Evolutionary conservation across 2,797 vertebrate genomes (phyloP).

Genomic region (Ptychadena robeensis): DNA sequence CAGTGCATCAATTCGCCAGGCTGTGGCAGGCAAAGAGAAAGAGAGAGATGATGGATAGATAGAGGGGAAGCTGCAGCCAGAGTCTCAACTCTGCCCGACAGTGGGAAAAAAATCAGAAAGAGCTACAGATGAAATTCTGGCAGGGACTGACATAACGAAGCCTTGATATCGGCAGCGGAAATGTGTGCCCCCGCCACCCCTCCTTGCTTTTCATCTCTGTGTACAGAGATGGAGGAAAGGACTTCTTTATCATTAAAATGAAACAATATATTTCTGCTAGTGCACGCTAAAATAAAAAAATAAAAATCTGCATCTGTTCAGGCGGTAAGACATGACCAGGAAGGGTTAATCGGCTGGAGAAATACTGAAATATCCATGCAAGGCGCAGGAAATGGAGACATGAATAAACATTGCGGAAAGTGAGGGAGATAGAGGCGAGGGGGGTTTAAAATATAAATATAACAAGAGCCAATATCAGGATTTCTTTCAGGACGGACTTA

Average conservation of each 20-base stretch:
- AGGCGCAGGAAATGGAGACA: constrained; percentile 2
- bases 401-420: constrained; percentile 40
- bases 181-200: neutral
- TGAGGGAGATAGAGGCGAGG: constrained; percentile 19
- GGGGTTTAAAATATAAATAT: constrained; percentile 23
- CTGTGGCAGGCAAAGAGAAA: neutral
- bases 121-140: constrained; percentile 23
- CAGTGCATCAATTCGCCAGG: constrained; percentile 35
- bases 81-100: constrained; percentile 32
- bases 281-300: neutral
- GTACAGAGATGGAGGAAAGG: neutral
- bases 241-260: constrained; percentile 11
- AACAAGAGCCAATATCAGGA: constrained; percentile 36
- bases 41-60: constrained; percentile 41
- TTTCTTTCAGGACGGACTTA: neutral
- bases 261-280: constrained; percentile 34
- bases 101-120: constrained; percentile 20
- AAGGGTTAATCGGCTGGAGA: constrained; percentile 25
- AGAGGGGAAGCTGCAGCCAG: neutral
- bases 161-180: neutral
- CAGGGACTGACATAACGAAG: neutral
- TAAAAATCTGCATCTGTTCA: constrained; percentile 14
- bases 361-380: constrained; percentile 9
- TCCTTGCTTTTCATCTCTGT: neutral
- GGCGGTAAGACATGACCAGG: neutral